These are phyloP conservation scores for Amitus sp. DNA, from an alignment of 2,888 invertebrate species.

Conservation along the genomic window DNA sequence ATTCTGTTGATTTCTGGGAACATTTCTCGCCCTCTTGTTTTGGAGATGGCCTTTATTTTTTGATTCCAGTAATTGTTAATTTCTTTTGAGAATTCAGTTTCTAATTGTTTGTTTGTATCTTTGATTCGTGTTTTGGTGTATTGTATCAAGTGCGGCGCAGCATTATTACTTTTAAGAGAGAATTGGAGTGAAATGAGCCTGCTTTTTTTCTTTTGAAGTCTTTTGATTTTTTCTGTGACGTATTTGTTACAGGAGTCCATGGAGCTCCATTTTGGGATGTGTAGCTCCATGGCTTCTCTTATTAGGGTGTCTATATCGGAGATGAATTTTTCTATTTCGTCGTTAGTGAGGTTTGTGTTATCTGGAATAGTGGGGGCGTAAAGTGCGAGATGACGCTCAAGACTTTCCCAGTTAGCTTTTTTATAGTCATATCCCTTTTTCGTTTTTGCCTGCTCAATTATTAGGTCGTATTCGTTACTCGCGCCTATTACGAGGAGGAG, in stretches of 20 bases:
- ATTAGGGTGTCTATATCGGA: background rate
- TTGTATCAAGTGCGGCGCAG: too few relatives aligned
- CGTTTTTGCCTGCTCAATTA: constrained; percentile 2
- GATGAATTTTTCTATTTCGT: constrained; percentile 5
- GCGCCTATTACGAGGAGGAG: background rate
- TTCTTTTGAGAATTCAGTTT: constrained; percentile 7
- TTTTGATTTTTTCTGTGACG: constrained; percentile 12
- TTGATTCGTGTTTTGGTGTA: background rate
- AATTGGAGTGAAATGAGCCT: constrained; percentile 4
- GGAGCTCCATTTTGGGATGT: constrained; percentile 6
- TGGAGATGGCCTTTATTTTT: constrained; percentile 2
- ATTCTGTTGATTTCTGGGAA: constrained; percentile 15
- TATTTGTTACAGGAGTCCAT: constrained; percentile 6
- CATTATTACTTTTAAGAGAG: background rate
- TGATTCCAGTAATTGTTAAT: constrained; percentile 9
- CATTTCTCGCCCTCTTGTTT: background rate
- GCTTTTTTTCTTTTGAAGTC: constrained; percentile 13
- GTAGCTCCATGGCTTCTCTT: background rate
- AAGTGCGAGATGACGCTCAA: constrained; percentile 5
- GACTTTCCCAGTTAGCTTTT: constrained; percentile 22
- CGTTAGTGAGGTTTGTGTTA: constrained; percentile 9
- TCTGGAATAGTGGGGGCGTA: background rate
- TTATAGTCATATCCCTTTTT: constrained; percentile 10
- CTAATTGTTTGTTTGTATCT: constrained; percentile 7
- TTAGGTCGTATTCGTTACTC: background rate